Base-by-base conservation (phyloP, 2,888 invertebrate species). In the Microctonus hyperodae region DNA sequence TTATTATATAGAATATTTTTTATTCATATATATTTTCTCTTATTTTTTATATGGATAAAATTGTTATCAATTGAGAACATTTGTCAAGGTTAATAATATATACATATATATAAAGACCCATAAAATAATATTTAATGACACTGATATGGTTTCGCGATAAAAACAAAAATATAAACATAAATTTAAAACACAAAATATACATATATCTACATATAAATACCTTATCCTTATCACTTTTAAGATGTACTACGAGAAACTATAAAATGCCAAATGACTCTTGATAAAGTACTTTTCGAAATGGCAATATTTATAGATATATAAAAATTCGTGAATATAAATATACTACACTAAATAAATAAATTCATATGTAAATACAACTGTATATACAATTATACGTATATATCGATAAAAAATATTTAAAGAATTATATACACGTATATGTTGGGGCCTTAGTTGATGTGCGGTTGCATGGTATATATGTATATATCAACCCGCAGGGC, bases 111-210 rank as follows among this genome's bases (percentile, higher is more conserved):
- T 28, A 28, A 28, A n/a, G 13, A 40, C 11, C 50, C 20, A 28
- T 28, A 63, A 53, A 40, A 23, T 40, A 63, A 25, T 20, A 55
- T 55, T 63, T 22, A 44, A 63, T 40, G 35, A 63, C 53, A 51
- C 25, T 44, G 63, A 55, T 55, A 63, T 53, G 63, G 37, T 63
- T 63, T 55, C 63, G 44, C 16, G 44, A 44, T 44, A 44, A 44
- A 63, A 55, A 25, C 28, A 25, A 51, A 23, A 23, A 51, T 51
- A 51, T 51, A 51, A 51, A 51, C 11, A 13, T 23, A 51, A 51
- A 23, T 10, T 51, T 22, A 23, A 11, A 51, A 9, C 44, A 11
- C 25, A 2, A 23, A 25, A 23, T 51, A 23, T 10, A 23, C 51
- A 51, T 51, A 23, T 23, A 13, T 13, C n/a, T n/a, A n/a, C n/a